Evolutionary conservation across 2,797 vertebrate genomes (phyloP), one percentile per base, ranked within the genome.

Genomic region (Mustela erminea): DNA sequence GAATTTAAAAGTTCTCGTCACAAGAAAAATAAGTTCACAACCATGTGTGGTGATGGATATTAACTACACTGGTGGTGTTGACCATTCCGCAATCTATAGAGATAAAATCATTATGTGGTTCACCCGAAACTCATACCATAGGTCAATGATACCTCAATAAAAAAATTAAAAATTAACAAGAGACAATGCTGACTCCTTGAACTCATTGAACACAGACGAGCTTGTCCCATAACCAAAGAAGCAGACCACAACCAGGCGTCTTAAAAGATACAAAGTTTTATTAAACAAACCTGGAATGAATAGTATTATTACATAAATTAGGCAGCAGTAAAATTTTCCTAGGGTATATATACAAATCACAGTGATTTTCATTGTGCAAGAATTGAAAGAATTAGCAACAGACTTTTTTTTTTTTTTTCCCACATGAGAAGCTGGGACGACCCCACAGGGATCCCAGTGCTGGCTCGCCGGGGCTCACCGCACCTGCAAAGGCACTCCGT

Each of bases 281-380:
- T 98, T 98, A 95, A 98, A 98, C 97, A 96, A 98, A 98, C 97
- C 77, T 70, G 95, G 96, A 98, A 97, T 96, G 97, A 90, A 98
- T 81, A 97, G 96, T 21, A 18, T 80, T 93, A 96, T 93, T 96
- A 98, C 96, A 99, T 98, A 98, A 98, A 98, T 98, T 98, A 98
- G 98, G 98, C 94, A 98, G 97, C 98, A 98, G 97, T 98, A 96
- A 88, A 97, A 97, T 98, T 97, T 97, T 97, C 98, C 94, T 96
- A 95, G 90, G 80, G 93, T 97, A 98, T 98, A 98, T 98, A 80
- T 98, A 98, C 98, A 98, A 89, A 98, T 99, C 98, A 98, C 98
- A 98, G 98, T 98, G 98, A 98, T 98, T 98, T 98, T 98, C 97
- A 96, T 98, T 98, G 98, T 98, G 98, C 98, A 98, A 98, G 97